Conservation (phyloP, 2,888 invertebrate genomes). For the Patella depressa region DNA sequence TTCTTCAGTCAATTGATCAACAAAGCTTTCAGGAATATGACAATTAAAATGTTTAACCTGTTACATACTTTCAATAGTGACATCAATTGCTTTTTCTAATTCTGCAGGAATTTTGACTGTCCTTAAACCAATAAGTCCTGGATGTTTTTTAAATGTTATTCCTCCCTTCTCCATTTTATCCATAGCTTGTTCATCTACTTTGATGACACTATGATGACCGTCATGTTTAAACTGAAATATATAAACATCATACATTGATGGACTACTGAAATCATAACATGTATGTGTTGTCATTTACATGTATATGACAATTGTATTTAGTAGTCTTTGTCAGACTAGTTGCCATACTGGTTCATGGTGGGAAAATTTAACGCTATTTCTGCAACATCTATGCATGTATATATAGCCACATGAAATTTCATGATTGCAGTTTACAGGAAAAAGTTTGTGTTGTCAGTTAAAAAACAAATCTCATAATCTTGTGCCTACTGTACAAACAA, state of each 20-base stretch:
- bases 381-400: too few relatives aligned
- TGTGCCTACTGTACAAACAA: too few relatives aligned
- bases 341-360: too few relatives aligned
- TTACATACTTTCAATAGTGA: constrained; percentile 42
- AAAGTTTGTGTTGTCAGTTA: too few relatives aligned
- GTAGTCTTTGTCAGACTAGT: too few relatives aligned
- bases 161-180: constrained; percentile 20
- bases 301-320: constrained; percentile 16
- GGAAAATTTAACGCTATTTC: too few relatives aligned
- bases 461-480: too few relatives aligned
- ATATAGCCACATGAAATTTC: too few relatives aligned
- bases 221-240: neutral
- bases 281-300: constrained; percentile 13
- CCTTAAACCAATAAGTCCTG: constrained; percentile 40
- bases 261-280: constrained; percentile 9
- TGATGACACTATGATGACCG: neutral
- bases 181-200: constrained; percentile 10
- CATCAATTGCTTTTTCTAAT: constrained; percentile 39
- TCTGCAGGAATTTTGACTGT: constrained; percentile 34
- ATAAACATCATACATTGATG: neutral
- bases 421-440: too few relatives aligned
- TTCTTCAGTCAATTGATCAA: too few relatives aligned
- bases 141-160: constrained; percentile 38
- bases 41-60: neutral
- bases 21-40: neutral